Evolutionary conservation across 2,797 vertebrate species (phyloP).

Genomic region (Denticeps clupeoides): DNA sequence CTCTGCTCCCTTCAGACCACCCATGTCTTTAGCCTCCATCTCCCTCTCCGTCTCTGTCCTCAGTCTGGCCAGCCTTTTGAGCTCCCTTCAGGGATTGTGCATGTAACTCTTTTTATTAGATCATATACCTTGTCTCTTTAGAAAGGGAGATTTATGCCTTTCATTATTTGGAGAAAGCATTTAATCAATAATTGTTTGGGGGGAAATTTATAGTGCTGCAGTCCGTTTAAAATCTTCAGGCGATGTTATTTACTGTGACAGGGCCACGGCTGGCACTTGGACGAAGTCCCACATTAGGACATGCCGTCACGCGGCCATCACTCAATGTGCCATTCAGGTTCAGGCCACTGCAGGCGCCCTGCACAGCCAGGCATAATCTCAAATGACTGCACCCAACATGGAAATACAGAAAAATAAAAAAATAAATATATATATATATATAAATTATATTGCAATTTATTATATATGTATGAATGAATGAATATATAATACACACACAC

Average conservation of each 20-base stretch:
- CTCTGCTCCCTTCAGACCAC: neutral
- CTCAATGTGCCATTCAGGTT: constrained; percentile 30
- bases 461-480: too few relatives aligned
- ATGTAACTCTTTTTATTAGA: constrained; percentile 52
- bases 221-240: constrained; percentile 40
- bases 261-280: constrained; percentile 31
- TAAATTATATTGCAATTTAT: too few relatives aligned
- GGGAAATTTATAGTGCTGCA: constrained; percentile 40
- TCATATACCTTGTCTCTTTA: constrained; percentile 49
- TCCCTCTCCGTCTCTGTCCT: constrained; percentile 27
- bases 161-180: constrained; percentile 54
- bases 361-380: constrained; percentile 1
- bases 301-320: constrained; percentile 28
- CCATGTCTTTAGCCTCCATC: constrained; percentile 18
- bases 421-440: too few relatives aligned
- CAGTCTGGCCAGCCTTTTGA: constrained; percentile 40
- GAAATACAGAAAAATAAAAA: neutral
- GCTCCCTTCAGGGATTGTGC: constrained; percentile 32
- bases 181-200: constrained; percentile 56
- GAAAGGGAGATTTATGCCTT: constrained; percentile 49
- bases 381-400: constrained; percentile 6
- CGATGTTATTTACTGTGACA: constrained; percentile 40
- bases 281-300: constrained; percentile 23
- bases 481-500: constrained; percentile 7
- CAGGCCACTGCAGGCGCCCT: constrained; percentile 15